Conservation (phyloP, 2,113 vertebrate species). For the Osmerus eperlanus region DNA sequence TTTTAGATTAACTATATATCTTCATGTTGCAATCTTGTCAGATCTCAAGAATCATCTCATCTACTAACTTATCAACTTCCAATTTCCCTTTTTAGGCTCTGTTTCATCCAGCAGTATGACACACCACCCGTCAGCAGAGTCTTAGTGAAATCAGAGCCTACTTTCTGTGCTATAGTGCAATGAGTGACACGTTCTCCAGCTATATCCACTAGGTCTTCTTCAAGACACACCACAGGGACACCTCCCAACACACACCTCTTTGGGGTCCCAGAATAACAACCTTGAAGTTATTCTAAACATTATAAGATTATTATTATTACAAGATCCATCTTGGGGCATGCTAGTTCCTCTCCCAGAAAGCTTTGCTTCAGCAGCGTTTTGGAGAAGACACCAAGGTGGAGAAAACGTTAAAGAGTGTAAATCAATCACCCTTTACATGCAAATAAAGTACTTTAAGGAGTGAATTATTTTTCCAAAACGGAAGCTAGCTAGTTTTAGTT, state of each 20-base stretch:
- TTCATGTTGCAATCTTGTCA: not conserved
- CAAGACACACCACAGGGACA: not conserved
- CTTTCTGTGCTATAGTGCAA: not conserved
- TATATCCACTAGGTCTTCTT: not conserved
- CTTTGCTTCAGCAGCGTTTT: too few species aligned
- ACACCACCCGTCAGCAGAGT: conserved; percentile 44
- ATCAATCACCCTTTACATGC: conserved; percentile 20
- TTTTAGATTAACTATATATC: not conserved
- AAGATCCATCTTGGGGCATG: too few species aligned
- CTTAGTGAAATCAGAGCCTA: not conserved
- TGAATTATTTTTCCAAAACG: too few species aligned
- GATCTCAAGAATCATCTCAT: not conserved
- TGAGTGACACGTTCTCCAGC: not conserved
- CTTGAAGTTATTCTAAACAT: too few species aligned
- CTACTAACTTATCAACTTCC: not conserved
- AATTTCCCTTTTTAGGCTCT: conserved; percentile 30
- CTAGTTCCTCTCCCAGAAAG: too few species aligned
- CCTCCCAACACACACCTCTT: not conserved
- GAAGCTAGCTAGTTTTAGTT: too few species aligned
- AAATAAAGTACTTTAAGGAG: conserved; percentile 13
- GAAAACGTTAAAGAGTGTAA: conserved; percentile 7
- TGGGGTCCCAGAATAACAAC: too few species aligned
- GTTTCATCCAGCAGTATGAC: conserved; percentile 47
- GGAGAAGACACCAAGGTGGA: not conserved
- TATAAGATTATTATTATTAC: too few species aligned